Evolutionary conservation across 2,888 invertebrate species (phyloP).

Genomic region (Uloborus plumipes): DNA sequence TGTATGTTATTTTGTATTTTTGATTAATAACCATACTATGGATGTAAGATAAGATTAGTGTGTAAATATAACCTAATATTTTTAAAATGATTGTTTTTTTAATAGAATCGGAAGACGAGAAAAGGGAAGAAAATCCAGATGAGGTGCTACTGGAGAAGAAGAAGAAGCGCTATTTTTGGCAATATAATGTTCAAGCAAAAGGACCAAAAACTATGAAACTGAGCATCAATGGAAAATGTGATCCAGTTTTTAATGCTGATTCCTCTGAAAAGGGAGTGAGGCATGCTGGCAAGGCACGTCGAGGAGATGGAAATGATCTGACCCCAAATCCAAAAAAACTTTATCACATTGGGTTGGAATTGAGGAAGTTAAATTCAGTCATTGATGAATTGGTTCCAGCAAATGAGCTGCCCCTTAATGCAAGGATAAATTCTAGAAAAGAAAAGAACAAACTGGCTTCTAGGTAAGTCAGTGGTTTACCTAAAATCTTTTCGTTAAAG

Average conservation of each 20-base stretch:
- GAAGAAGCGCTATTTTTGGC: conserved; percentile 91
- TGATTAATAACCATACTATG: too few relatives aligned
- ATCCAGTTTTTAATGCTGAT: conserved; percentile 95
- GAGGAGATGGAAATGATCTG: conserved; percentile 97
- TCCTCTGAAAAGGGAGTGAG: conserved; percentile 82
- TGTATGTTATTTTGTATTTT: too few relatives aligned
- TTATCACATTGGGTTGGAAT: conserved; percentile 89
- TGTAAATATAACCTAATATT: too few relatives aligned
- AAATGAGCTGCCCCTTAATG: conserved; percentile 90
- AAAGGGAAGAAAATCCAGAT: conserved; percentile 5
- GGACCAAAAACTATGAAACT: conserved; percentile 88
- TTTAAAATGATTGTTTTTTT: too few relatives aligned
- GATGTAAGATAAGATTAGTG: too few relatives aligned
- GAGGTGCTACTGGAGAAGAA: conserved; percentile 67
- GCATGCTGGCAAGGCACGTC: conserved; percentile 83
- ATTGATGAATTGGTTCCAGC: conserved; percentile 97
- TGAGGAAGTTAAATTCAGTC: conserved; percentile 89
- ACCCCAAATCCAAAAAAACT: conserved; percentile 95
- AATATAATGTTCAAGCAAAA: conserved; percentile 99
- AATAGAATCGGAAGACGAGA: conserved; percentile 43
- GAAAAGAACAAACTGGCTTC: conserved; percentile 98
- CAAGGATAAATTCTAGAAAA: conserved; percentile 91
- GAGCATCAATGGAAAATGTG: conserved; percentile 79
- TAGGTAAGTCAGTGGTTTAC: conserved; percentile 71
- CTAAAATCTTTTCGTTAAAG: too few relatives aligned